Percentiles rank a stretch among this genome's conserved stretches.
These are phyloP conservation scores for Oryzias celebensis DNA, from an alignment of 2,113 vertebrate species.

Conservation along the genomic window DNA sequence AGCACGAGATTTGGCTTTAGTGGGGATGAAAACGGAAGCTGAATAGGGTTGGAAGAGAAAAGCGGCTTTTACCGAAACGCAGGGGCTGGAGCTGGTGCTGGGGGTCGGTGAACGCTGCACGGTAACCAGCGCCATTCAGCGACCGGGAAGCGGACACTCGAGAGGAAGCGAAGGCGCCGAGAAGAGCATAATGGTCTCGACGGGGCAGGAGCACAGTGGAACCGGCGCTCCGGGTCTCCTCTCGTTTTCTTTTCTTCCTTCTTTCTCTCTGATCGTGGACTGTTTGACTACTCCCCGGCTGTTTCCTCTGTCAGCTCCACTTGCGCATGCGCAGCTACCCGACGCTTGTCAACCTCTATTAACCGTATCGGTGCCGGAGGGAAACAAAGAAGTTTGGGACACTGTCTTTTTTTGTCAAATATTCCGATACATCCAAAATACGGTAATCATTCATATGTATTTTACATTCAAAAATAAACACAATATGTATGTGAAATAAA, in stretches of 20 bases:
- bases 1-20: conserved; percentile 6
- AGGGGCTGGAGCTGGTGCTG: conserved; percentile 94
- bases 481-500: too few relatives aligned
- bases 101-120: conserved; percentile 93
- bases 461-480: too few relatives aligned
- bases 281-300: conserved; percentile 71
- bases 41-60: conserved; percentile 18
- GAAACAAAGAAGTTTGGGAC: conserved; percentile 27
- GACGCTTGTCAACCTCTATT: conserved; percentile 68
- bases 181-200: conserved; percentile 65
- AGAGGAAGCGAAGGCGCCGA: conserved; percentile 72
- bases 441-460: too few relatives aligned
- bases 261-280: conserved; percentile 34
- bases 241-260: conserved; percentile 3
- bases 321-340: conserved; percentile 70
- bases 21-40: neutral
- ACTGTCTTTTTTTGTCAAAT: neutral
- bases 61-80: conserved; percentile 86
- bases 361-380: conserved; percentile 58
- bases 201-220: conserved; percentile 39
- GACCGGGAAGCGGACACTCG: conserved; percentile 78
- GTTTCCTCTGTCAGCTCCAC: conserved; percentile 62
- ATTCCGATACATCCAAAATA: too few relatives aligned
- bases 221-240: conserved; percentile 21
- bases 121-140: conserved; percentile 94